phyloP scores from a whole-genome alignment of 2,113 vertebrate species.

The Triplophysa siluroides region DNA sequence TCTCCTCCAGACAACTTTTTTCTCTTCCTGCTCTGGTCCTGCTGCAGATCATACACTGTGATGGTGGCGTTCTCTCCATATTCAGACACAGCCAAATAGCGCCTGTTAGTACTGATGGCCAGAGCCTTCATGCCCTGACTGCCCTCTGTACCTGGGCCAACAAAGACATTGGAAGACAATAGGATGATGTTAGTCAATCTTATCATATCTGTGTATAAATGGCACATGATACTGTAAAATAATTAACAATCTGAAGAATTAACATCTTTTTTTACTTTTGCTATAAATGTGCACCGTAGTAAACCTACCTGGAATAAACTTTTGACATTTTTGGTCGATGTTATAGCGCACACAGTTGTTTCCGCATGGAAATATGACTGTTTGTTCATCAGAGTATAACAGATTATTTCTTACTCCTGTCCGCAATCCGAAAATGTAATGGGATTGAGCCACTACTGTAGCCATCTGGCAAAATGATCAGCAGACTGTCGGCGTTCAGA shows the following conservation, averaged over 20 bases:
- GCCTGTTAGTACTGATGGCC: slow-evolving; percentile 83
- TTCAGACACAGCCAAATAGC: slow-evolving; percentile 88
- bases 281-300: not conserved
- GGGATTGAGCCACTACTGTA: slow-evolving; percentile 69
- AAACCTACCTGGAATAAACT: slow-evolving; percentile 83
- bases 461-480: slow-evolving; percentile 59
- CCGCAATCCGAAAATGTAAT: slow-evolving; percentile 82
- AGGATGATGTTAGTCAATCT: not conserved
- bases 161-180: not conserved
- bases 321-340: slow-evolving; percentile 80
- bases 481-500: not conserved
- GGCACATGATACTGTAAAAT: not conserved
- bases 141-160: slow-evolving; percentile 78
- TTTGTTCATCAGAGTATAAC: slow-evolving; percentile 84
- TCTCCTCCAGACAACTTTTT: slow-evolving; percentile 77
- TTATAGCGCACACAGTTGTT: slow-evolving; percentile 86
- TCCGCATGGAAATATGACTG: slow-evolving; percentile 83
- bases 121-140: slow-evolving; percentile 81
- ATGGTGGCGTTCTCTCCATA: slow-evolving; percentile 75
- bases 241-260: too few species aligned
- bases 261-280: not conserved
- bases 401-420: slow-evolving; percentile 80
- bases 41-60: slow-evolving; percentile 83
- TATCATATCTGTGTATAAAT: not conserved
- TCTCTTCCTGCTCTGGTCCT: slow-evolving; percentile 77